Percentiles rank a stretch among this genome's conserved stretches.
Conservation (phyloP, 2,113 vertebrate genomes). For the Indicator maculatus region DNA sequence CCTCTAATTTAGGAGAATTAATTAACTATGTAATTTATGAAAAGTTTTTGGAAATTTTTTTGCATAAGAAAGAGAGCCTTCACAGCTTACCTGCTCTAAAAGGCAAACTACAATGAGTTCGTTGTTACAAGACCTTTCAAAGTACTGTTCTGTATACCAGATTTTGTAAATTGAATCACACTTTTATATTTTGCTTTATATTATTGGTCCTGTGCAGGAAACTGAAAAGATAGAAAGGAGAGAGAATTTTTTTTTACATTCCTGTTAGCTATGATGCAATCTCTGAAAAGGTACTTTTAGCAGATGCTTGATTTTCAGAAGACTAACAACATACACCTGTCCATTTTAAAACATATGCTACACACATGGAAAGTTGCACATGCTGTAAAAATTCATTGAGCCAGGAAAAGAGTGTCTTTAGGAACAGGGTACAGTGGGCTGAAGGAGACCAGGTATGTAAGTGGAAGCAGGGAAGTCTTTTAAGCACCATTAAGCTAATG, state of each 20-base stretch:
- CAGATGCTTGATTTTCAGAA: constrained; percentile 44
- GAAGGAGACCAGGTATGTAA: constrained; percentile 47
- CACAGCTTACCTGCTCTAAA: not conserved
- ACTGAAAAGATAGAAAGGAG: not conserved
- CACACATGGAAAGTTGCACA: constrained; percentile 57
- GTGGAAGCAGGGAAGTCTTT: constrained; percentile 44
- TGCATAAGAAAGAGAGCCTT: not conserved
- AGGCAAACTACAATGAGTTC: not conserved
- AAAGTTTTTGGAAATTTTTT: not conserved
- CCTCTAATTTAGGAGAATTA: not conserved
- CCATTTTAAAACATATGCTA: constrained; percentile 50
- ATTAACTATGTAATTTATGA: not conserved
- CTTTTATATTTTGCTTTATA: constrained; percentile 8
- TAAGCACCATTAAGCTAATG: constrained; percentile 44
- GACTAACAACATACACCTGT: constrained; percentile 60
- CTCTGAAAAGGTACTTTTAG: constrained; percentile 8
- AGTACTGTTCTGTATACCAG: not conserved
- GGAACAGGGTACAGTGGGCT: constrained; percentile 42
- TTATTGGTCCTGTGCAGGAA: not conserved
- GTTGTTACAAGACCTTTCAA: not conserved
- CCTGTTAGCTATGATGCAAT: not conserved
- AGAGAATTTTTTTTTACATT: not conserved
- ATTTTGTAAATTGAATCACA: not conserved
- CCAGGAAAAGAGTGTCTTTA: constrained; percentile 35
- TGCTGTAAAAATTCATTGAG: constrained; percentile 26